These are phyloP conservation scores for Sturnus vulgaris DNA, from an alignment of 2,113 vertebrate genomes.

Conservation along the genomic window DNA sequence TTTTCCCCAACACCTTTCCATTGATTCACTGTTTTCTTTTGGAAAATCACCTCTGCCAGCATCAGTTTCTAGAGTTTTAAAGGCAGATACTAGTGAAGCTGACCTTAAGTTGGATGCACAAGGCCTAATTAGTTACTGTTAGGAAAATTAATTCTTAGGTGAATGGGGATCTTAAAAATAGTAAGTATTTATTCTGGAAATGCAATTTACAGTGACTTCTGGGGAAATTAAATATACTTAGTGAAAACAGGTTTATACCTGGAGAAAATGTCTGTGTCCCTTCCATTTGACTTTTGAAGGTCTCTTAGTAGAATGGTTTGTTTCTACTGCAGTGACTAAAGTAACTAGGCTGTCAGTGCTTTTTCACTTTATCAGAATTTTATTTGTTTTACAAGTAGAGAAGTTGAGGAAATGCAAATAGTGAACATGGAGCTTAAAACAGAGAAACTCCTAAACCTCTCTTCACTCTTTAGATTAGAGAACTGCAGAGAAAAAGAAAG, in stretches of 20 bases:
- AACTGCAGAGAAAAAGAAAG: neutral
- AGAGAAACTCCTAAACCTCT: neutral
- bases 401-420: neutral
- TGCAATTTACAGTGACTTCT: neutral
- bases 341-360: neutral
- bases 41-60: neutral
- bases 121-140: neutral
- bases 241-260: neutral
- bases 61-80: neutral
- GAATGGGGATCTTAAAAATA: neutral
- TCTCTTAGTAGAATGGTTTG: neutral
- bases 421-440: neutral
- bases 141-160: conserved; percentile 3
- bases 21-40: neutral
- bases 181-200: neutral
- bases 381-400: neutral
- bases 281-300: neutral
- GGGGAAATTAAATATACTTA: neutral
- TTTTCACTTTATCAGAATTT: neutral
- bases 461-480: neutral
- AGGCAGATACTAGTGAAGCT: neutral
- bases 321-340: neutral
- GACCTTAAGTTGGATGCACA: neutral
- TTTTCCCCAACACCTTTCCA: neutral
- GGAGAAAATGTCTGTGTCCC: neutral